phyloP scores from a whole-genome alignment of 2,797 vertebrate species.

The Syngnathus rostellatus region DNA sequence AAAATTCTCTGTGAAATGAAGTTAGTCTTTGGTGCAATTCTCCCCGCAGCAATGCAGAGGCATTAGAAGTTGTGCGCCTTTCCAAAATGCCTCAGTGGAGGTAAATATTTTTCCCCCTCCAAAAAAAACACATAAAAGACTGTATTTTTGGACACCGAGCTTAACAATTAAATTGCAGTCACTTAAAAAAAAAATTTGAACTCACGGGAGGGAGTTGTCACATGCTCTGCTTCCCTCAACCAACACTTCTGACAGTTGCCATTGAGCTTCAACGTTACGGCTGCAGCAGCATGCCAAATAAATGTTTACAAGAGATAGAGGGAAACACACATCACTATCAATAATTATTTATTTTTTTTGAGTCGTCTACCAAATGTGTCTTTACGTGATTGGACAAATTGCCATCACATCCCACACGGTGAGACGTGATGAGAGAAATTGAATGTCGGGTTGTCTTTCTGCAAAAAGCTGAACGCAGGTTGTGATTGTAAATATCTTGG shows the following conservation, averaged over 20 bases:
- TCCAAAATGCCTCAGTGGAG: constrained; percentile 25
- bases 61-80: constrained; percentile 24
- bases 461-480: not conserved
- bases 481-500: constrained; percentile 10
- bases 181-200: constrained; percentile 40
- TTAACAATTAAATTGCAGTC: constrained; percentile 45
- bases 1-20: constrained; percentile 40
- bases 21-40: constrained; percentile 29
- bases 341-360: not conserved
- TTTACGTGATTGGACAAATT: constrained; percentile 28
- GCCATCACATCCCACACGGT: constrained; percentile 30
- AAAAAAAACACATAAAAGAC: constrained; percentile 14
- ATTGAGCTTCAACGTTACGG: constrained; percentile 5
- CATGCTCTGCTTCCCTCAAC: constrained; percentile 32
- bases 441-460: not conserved
- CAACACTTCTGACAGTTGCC: constrained; percentile 37
- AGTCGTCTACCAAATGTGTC: constrained; percentile 4
- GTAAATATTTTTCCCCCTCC: constrained; percentile 13
- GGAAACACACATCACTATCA: constrained; percentile 1
- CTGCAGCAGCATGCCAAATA: constrained; percentile 1
- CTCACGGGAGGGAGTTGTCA: constrained; percentile 27
- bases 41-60: constrained; percentile 27
- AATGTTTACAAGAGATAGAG: constrained; percentile 7
- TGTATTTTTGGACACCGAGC: constrained; percentile 48
- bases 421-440: no score